phyloP scores from a whole-genome alignment of 2,888 invertebrate genomes.

The Acrobasis suavella region DNA sequence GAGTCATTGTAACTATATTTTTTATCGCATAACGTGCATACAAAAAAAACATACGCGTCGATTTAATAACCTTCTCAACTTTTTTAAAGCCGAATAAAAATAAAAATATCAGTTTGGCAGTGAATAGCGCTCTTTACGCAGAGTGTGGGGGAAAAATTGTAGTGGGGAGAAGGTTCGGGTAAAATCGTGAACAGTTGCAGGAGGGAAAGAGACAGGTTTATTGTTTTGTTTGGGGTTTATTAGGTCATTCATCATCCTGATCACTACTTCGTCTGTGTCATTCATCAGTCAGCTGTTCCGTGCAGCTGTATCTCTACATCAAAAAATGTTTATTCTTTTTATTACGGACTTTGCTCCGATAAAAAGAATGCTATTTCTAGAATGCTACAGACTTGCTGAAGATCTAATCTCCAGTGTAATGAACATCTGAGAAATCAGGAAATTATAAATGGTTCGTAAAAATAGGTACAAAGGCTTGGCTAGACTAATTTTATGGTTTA shows the following conservation, averaged over 20 bases:
- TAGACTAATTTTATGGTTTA: background rate
- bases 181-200: background rate
- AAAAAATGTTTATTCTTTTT: background rate
- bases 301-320: background rate
- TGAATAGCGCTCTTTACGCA: constrained; percentile 9
- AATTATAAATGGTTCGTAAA: background rate
- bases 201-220: constrained; percentile 4
- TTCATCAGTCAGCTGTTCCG: constrained; percentile 4
- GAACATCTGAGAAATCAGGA: background rate
- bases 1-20: no score
- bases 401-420: constrained; percentile 9
- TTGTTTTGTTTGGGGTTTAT: background rate
- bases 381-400: background rate
- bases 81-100: no score
- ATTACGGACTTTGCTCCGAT: no score
- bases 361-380: no score
- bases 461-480: no score
- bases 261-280: no score
- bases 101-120: background rate
- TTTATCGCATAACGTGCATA: no score
- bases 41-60: no score
- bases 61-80: no score
- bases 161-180: constrained; percentile 3
- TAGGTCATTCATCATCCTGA: background rate
- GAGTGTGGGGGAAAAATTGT: background rate